These are phyloP conservation scores for Synchiropus splendidus DNA, from an alignment of 2,113 vertebrate species.

Conservation along the genomic window DNA sequence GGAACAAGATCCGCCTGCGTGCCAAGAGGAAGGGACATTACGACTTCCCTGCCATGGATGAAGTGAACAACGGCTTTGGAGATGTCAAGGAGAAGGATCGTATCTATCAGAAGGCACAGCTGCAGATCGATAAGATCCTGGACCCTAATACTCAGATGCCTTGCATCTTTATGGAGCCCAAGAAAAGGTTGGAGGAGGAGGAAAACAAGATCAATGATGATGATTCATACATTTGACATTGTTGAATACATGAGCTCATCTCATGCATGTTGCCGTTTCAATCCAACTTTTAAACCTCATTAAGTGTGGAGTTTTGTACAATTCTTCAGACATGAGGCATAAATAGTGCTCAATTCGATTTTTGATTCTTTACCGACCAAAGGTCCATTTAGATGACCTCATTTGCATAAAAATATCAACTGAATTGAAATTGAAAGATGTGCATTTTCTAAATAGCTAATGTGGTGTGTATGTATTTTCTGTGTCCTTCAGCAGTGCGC, in stretches of 20 bases:
- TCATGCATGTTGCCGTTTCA: too few relatives aligned
- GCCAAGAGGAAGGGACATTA: slow-evolving; percentile 97
- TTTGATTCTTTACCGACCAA: too few relatives aligned
- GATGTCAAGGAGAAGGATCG: slow-evolving; percentile 82
- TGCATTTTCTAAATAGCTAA: too few relatives aligned
- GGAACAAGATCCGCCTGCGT: slow-evolving; percentile 93
- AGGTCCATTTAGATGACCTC: not conserved
- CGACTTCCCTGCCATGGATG: slow-evolving; percentile 90
- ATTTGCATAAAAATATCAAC: too few relatives aligned
- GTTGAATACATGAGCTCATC: too few relatives aligned
- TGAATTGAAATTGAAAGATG: too few relatives aligned
- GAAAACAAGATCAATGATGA: too few relatives aligned
- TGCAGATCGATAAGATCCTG: slow-evolving; percentile 96
- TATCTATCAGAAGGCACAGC: slow-evolving; percentile 88
- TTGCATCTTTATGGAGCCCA: slow-evolving; percentile 80
- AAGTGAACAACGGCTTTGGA: slow-evolving; percentile 61
- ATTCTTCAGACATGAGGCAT: not conserved
- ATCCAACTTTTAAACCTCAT: too few relatives aligned
- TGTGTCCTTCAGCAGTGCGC: slow-evolving; percentile 67
- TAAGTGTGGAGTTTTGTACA: not conserved
- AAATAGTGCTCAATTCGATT: too few relatives aligned
- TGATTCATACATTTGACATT: too few relatives aligned
- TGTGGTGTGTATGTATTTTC: too few relatives aligned
- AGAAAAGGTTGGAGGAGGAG: slow-evolving; percentile 71
- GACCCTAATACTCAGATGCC: slow-evolving; percentile 78